phyloP scores from a whole-genome alignment of 92 coral and sea anemone genomes.

The Zoanthus sociatus region DNA sequence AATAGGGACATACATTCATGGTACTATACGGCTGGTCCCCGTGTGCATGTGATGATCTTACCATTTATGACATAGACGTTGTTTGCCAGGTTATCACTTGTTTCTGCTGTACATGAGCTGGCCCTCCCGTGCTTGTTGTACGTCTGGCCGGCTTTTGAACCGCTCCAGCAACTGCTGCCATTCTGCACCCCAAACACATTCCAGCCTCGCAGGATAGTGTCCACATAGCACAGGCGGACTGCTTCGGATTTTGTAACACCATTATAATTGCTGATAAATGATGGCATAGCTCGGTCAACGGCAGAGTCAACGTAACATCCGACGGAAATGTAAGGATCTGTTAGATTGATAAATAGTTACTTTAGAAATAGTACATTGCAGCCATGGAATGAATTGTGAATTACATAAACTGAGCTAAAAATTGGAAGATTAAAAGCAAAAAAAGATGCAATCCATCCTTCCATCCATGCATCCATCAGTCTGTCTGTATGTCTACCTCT shows the following conservation, averaged over 20 bases:
- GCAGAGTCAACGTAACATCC: conserved; percentile 17
- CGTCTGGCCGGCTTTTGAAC: conserved; percentile 1
- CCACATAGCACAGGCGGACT: conserved; percentile 26
- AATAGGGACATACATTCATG: too few relatives aligned
- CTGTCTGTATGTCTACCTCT: too few relatives aligned
- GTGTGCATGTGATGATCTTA: neutral
- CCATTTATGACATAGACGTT: conserved; percentile 19
- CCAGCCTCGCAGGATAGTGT: conserved; percentile 4
- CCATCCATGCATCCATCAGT: too few relatives aligned
- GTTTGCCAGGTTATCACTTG: neutral
- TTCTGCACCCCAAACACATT: conserved; percentile 21
- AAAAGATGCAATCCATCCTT: too few relatives aligned
- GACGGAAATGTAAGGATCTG: neutral
- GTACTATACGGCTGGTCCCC: neutral
- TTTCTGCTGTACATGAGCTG: conserved; percentile 16
- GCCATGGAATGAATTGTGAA: too few relatives aligned
- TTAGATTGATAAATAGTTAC: neutral
- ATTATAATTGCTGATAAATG: neutral
- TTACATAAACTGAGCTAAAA: too few relatives aligned
- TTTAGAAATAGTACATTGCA: too few relatives aligned
- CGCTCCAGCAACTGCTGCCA: conserved; percentile 5
- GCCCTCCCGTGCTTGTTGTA: conserved; percentile 25
- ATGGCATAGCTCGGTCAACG: conserved; percentile 8
- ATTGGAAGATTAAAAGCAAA: too few relatives aligned
- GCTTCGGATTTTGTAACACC: conserved; percentile 31